A percentile compares a stretch with the other conserved stretches of the same genome.
phyloP scores from a whole-genome alignment of 2,888 invertebrate species.

The Diadegma fenestrale region DNA sequence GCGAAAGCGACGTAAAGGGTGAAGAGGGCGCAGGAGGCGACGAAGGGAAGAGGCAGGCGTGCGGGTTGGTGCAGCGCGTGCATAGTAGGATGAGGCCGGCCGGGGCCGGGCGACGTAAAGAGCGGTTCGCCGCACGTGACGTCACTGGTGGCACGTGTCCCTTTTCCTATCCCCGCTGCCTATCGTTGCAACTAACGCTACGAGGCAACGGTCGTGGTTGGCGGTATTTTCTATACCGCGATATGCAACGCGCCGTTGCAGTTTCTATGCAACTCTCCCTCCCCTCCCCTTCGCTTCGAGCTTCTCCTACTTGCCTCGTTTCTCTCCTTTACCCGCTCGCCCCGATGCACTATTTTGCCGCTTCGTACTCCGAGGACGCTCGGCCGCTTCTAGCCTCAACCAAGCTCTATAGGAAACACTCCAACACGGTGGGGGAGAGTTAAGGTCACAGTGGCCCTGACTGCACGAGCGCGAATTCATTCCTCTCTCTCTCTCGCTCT shows the following conservation, averaged over 20 bases:
- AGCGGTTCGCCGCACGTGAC: constrained; percentile 75
- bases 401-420: constrained; percentile 26
- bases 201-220: constrained; percentile 70
- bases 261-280: constrained; percentile 53
- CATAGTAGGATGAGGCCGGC: constrained; percentile 55
- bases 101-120: constrained; percentile 63
- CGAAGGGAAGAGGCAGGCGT: neutral
- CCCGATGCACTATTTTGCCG: constrained; percentile 7
- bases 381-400: constrained; percentile 25
- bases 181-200: constrained; percentile 70
- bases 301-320: neutral
- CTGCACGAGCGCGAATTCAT: constrained; percentile 85
- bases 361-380: constrained; percentile 27
- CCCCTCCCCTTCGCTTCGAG: neutral
- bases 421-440: constrained; percentile 85
- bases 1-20: constrained; percentile 1
- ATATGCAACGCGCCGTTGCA: constrained; percentile 66
- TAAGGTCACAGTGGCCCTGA: constrained; percentile 88
- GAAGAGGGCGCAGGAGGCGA: neutral
- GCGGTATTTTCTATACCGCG: constrained; percentile 65
- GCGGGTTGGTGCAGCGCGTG: constrained; percentile 18
- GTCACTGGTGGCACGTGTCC: constrained; percentile 83
- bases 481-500: too few relatives aligned
- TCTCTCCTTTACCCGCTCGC: neutral
- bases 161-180: constrained; percentile 73